Base-by-base conservation (phyloP, 2,888 invertebrate genomes). In the Meta bourneti region DNA sequence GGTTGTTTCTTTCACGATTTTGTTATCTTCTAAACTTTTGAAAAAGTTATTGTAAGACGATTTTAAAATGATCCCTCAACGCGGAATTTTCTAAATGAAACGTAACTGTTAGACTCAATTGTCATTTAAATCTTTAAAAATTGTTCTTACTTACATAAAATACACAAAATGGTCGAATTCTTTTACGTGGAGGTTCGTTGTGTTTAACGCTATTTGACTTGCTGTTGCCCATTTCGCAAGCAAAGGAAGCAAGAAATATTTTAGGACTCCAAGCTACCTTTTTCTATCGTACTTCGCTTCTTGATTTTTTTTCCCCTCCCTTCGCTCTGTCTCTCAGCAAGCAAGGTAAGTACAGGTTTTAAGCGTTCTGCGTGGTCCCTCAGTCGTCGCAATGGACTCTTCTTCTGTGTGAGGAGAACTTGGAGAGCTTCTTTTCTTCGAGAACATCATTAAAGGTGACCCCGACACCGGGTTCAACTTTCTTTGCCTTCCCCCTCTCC, bases 401-500 rank as follows among this genome's bases (percentile, higher is more conserved):
- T 52, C 91, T 77, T 16, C 71, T 52, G 49, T 49, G 79, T 51
- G 54, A 86, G 74, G 71, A 91, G 75, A 85, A 90, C 79, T 79
- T 90, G 72, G 74, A 75, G 82, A 77, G 72, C 72, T 72, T 72
- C 52, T 83, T 88, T 86, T 77, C 83, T 83, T 71, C 77, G 71
- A 61, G 87, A 83, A 88, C 82, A 91, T 91, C 91, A 91, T 91
- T 91, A 91, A 91, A 91, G 88, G 91, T 87, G 87, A 88, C 87
- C 91, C 91, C 82, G 71, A 77, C 77, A 77, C 16, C 16, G 87
- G 81, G 91, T 87, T 91, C 87, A 87, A 88, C 82, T 83, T 88
- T 88, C 87, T 83, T 79, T 74, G n/a, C 77, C 75, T 72, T 70
- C 74, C 77, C 90, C 75, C 72, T 61, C 61, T 48, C 82, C 79